Evolutionary conservation across 2,888 invertebrate genomes (phyloP).

Genomic region (Andrena trimmerana): DNA sequence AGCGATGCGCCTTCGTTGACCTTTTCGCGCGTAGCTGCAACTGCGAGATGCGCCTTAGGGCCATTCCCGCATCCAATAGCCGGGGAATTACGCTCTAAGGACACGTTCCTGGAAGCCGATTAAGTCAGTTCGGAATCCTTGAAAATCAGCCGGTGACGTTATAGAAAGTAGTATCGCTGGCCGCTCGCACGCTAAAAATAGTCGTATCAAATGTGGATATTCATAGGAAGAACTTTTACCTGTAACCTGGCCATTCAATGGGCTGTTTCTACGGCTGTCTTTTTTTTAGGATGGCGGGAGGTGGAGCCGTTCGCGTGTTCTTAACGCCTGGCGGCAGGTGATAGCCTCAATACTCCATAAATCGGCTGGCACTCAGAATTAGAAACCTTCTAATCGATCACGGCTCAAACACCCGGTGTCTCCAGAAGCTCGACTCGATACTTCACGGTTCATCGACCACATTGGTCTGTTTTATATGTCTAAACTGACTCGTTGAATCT

Average conservation of each 20-base stretch:
- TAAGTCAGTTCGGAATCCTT: conserved; percentile 27
- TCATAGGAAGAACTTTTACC: conserved; percentile 18
- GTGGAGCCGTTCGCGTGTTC: background rate
- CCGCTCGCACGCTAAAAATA: conserved; percentile 26
- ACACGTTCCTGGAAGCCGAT: conserved; percentile 24
- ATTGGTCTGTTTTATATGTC: no score
- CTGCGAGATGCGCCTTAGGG: conserved; percentile 36
- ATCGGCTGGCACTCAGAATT: no score
- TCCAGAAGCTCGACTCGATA: no score
- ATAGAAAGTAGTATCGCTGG: conserved; percentile 38
- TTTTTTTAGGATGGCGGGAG: background rate
- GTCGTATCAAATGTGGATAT: background rate
- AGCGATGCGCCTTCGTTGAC: conserved; percentile 62
- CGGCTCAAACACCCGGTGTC: no score
- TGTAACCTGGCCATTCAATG: background rate
- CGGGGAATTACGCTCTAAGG: conserved; percentile 50
- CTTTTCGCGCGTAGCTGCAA: conserved; percentile 46
- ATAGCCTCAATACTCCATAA: no score
- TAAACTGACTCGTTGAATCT: no score
- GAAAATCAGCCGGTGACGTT: conserved; percentile 16
- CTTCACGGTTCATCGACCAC: no score
- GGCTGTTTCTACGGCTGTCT: background rate
- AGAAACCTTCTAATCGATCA: no score
- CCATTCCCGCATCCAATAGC: conserved; percentile 20
- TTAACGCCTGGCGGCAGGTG: no score